Percentiles rank a stretch among this genome's conserved stretches.
These are phyloP conservation scores for Acipenser ruthenus DNA, from an alignment of 2,797 vertebrate species.

Conservation along the genomic window DNA sequence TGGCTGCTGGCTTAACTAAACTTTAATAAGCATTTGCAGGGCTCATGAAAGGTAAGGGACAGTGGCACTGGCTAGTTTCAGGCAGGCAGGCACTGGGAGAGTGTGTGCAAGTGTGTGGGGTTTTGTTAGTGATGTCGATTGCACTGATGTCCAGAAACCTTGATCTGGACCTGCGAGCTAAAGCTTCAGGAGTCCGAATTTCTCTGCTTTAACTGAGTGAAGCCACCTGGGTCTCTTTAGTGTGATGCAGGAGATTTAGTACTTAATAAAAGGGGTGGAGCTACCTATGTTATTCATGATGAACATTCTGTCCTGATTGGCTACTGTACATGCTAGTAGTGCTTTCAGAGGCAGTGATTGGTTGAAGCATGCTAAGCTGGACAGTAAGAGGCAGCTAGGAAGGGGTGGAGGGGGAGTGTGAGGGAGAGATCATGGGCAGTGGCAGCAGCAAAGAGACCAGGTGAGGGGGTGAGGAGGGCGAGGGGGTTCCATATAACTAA, in stretches of 20 bases:
- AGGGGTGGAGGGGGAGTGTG: not conserved
- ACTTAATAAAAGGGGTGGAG: conserved; percentile 12
- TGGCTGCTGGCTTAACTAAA: too few species aligned
- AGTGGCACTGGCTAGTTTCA: too few species aligned
- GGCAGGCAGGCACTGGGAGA: too few species aligned
- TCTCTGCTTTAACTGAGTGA: too few species aligned
- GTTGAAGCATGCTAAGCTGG: conserved; percentile 19
- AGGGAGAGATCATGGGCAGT: conserved; percentile 48
- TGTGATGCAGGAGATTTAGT: not conserved
- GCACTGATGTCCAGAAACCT: too few species aligned
- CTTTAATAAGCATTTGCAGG: too few species aligned
- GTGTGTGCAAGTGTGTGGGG: too few species aligned
- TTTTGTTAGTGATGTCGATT: too few species aligned
- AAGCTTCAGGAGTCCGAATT: too few species aligned
- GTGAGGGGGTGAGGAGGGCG: conserved; percentile 34
- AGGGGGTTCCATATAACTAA: not conserved
- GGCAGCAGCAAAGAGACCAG: conserved; percentile 48
- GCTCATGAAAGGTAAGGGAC: too few species aligned
- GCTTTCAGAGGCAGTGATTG: conserved; percentile 36
- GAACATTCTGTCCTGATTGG: conserved; percentile 21
- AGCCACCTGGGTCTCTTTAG: not conserved
- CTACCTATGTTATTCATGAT: conserved; percentile 2
- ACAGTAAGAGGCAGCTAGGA: conserved; percentile 26
- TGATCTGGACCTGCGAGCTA: too few species aligned
- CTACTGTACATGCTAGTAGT: conserved; percentile 34